Conservation (phyloP, 1,140 invertebrate species). For the Wasmannia auropunctata region DNA sequence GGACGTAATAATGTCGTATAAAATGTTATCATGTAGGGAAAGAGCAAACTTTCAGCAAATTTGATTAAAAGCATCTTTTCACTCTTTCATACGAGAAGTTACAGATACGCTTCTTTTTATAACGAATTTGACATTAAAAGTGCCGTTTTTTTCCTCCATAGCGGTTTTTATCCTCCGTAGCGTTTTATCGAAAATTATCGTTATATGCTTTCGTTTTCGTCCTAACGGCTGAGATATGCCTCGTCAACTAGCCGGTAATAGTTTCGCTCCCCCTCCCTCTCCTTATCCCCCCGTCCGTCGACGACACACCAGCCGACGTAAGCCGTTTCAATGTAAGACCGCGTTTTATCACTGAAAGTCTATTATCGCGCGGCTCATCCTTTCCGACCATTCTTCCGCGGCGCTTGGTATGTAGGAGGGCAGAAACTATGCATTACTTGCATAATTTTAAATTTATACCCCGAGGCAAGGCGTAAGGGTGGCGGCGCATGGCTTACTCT, state of each 20-base stretch:
- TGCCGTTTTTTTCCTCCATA: neutral
- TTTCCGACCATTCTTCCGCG: conserved; percentile 67
- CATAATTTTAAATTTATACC: conserved; percentile 81
- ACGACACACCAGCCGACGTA: conserved; percentile 67
- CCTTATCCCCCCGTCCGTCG: neutral
- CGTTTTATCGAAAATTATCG: conserved; percentile 24
- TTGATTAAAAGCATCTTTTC: neutral
- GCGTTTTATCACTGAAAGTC: conserved; percentile 81
- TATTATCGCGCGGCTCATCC: conserved; percentile 78
- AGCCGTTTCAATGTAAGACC: conserved; percentile 77
- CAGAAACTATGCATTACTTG: conserved; percentile 78
- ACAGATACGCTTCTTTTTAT: neutral
- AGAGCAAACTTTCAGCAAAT: neutral
- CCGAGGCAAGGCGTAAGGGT: neutral
- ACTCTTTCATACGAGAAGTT: neutral
- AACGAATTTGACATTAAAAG: conserved; percentile 27
- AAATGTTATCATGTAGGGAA: neutral
- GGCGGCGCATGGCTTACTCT: conserved; percentile 9
- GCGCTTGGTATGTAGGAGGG: conserved; percentile 71
- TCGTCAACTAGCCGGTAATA: conserved; percentile 76
- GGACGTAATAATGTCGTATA: neutral
- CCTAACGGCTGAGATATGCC: conserved; percentile 72
- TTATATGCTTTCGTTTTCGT: conserved; percentile 41
- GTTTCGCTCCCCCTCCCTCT: conserved; percentile 54
- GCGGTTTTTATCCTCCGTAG: neutral